Percentiles rank a stretch among this genome's conserved stretches.
Conservation (phyloP, 2,888 invertebrate genomes). For the Epirrhoe tristata region DNA sequence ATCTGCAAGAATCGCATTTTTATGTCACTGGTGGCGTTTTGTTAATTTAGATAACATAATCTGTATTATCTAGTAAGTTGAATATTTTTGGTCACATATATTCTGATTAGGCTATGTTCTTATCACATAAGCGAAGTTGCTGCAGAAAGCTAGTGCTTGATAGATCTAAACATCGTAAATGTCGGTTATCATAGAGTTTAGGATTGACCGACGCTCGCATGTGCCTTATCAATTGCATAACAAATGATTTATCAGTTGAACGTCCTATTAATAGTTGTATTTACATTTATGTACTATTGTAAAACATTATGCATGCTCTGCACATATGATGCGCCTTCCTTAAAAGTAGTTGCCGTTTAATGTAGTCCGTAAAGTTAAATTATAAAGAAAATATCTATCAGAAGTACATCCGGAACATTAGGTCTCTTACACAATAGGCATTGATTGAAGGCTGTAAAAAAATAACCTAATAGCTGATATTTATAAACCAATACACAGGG, state of each 20-base stretch:
- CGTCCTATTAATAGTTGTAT: slow-evolving; percentile 23
- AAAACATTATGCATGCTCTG: slow-evolving; percentile 8
- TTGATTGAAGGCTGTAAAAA: background rate
- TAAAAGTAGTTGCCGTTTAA: background rate
- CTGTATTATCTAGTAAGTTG: background rate
- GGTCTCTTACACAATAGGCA: background rate
- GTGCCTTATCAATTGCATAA: slow-evolving; percentile 30
- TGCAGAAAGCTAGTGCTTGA: background rate
- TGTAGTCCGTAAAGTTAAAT: background rate
- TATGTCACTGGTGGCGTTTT: too few relatives aligned
- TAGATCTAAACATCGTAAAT: background rate
- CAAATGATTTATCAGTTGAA: slow-evolving; percentile 26
- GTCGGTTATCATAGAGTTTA: slow-evolving; percentile 21
- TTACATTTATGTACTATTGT: slow-evolving; percentile 3
- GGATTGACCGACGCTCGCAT: slow-evolving; percentile 15
- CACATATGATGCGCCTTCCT: slow-evolving; percentile 2
- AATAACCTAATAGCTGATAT: background rate
- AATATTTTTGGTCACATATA: background rate
- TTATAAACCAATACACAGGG: slow-evolving; percentile 22
- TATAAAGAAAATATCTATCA: background rate
- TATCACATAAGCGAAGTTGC: background rate
- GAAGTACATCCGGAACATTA: too few relatives aligned
- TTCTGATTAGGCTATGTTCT: background rate
- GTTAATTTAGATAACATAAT: too few relatives aligned
- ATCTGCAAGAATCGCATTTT: too few relatives aligned